Percentiles rank a stretch among this genome's conserved stretches.
Conservation (phyloP, 2,888 invertebrate species). For the Serripes groenlandicus region DNA sequence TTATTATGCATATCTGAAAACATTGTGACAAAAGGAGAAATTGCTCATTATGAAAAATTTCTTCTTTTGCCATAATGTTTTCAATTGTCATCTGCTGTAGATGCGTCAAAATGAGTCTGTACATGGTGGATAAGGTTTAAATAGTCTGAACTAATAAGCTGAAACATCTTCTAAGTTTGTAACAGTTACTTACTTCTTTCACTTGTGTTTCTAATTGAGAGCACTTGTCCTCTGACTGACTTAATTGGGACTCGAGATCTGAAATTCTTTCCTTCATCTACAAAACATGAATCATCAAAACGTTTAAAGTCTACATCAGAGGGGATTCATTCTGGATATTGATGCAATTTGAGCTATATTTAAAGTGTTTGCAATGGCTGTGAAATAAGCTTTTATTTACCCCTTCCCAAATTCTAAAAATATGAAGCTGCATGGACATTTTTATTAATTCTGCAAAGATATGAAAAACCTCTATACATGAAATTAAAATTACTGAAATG, state of each 20-base stretch:
- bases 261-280: slow-evolving; percentile 77
- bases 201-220: slow-evolving; percentile 73
- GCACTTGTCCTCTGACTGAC: slow-evolving; percentile 69
- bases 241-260: slow-evolving; percentile 69
- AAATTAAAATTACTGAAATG: too few species aligned
- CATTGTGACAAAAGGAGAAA: not conserved
- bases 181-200: slow-evolving; percentile 64
- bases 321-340: too few species aligned
- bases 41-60: not conserved
- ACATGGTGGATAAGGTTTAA: not conserved
- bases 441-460: too few species aligned
- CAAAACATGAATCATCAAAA: slow-evolving; percentile 28
- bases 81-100: not conserved
- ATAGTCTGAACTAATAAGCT: not conserved
- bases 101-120: not conserved
- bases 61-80: not conserved
- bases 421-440: too few species aligned
- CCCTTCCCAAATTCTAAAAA: too few species aligned
- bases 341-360: too few species aligned
- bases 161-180: too few species aligned
- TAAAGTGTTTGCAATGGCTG: too few species aligned
- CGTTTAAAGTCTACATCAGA: too few species aligned
- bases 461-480: too few species aligned
- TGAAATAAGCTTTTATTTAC: too few species aligned
- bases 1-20: too few species aligned